Evolutionary conservation across 2,113 vertebrate genomes (phyloP).

Genomic region (Clarias batrachus): DNA sequence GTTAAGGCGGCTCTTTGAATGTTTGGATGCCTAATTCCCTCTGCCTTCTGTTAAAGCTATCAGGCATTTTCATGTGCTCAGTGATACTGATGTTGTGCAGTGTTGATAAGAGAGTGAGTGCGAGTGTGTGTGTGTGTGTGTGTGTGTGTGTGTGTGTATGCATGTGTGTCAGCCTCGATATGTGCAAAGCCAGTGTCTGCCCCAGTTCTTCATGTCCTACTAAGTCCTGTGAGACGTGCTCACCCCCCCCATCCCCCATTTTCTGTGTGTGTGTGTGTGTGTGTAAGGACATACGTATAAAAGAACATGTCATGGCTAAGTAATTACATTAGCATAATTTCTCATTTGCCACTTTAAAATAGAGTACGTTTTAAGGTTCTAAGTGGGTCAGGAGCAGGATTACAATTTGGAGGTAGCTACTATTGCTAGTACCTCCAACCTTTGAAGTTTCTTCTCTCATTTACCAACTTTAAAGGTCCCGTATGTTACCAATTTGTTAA

Average conservation of each 20-base stretch:
- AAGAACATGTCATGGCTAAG: slow-evolving; percentile 27
- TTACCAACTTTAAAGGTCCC: background rate
- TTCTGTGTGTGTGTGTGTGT: background rate
- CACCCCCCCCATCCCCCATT: background rate
- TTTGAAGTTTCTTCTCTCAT: background rate
- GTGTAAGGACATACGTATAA: background rate
- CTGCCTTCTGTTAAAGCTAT: background rate
- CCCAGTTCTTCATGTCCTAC: slow-evolving; percentile 22
- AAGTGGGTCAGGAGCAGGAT: slow-evolving; percentile 20
- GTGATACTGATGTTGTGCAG: background rate
- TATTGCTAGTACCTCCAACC: background rate
- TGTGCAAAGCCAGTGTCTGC: slow-evolving; percentile 6
- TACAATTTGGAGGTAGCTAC: background rate
- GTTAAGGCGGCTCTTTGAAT: slow-evolving; percentile 12
- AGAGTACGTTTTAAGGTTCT: background rate
- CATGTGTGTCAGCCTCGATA: background rate
- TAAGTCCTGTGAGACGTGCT: background rate
- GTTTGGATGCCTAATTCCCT: background rate
- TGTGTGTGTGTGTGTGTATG: background rate
- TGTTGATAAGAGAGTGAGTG: background rate
- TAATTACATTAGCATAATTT: slow-evolving; percentile 41
- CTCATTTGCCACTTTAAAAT: slow-evolving; percentile 27
- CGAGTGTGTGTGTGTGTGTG: background rate
- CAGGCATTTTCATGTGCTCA: background rate
- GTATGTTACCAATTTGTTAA: no score